Conservation (phyloP, 2,113 vertebrate species). For the Microtus ochrogaster region DNA sequence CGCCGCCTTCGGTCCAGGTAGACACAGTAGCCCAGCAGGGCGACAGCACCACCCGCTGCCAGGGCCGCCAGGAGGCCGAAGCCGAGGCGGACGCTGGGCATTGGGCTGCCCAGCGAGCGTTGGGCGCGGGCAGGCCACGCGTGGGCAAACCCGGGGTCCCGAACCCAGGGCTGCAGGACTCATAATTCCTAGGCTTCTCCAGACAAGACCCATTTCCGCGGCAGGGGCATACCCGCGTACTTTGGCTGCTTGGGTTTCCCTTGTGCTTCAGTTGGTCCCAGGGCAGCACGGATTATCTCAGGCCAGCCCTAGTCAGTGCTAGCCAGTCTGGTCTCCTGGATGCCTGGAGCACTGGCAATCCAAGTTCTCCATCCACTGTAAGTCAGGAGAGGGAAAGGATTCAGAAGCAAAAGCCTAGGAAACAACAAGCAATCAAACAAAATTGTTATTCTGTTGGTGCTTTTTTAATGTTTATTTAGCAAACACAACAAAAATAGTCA, state of each 20-base stretch:
- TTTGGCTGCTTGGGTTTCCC: not conserved
- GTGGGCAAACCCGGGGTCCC: not conserved
- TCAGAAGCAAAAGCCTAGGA: not conserved
- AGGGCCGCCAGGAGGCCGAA: constrained; percentile 53
- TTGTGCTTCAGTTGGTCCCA: not conserved
- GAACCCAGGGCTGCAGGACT: not conserved
- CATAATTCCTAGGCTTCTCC: not conserved
- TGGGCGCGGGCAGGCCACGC: constrained; percentile 21
- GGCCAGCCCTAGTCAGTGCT: not conserved
- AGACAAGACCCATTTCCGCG: not conserved
- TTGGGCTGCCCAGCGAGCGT: constrained; percentile 55
- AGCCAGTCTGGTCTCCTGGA: not conserved
- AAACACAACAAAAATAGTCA: not conserved
- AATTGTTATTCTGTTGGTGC: not conserved
- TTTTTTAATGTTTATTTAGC: not conserved
- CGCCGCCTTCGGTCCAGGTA: constrained; percentile 79
- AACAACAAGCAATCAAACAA: not conserved
- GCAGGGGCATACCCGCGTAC: not conserved
- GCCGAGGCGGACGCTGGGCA: not conserved
- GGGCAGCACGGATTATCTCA: not conserved
- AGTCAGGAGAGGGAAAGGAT: not conserved
- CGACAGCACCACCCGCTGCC: constrained; percentile 59
- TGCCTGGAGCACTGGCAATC: not conserved
- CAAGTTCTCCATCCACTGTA: not conserved
- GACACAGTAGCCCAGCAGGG: constrained; percentile 71